Base-by-base conservation (phyloP, 1,140 invertebrate genomes). In the Daktulosphaira vitifoliae region DNA sequence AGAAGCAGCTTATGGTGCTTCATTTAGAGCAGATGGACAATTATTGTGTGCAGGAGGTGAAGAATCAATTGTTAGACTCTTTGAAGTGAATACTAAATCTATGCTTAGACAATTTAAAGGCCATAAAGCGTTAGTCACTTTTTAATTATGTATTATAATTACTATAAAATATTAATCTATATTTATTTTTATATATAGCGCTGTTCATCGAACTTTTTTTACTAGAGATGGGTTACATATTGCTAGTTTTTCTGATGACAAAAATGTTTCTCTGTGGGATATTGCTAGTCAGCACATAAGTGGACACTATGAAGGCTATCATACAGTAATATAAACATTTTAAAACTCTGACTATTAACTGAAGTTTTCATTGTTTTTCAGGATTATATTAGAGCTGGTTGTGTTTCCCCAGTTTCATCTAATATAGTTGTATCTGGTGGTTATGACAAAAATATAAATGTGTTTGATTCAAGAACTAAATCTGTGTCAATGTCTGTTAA, bases 221-320 rank as follows among this genome's bases (percentile, higher is more conserved):
- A 82, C 90, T 15, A 77, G 81, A 33, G 86, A 89, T 73, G 84
- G 88, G 71, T 75, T 84, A 29, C 86, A 88, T 65, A 79, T 98
- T 29, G 80, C 88, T 6, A 94, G 92, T 71, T 96, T 92, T 74
- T 91, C 91, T 7, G 94, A 98, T 78, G 95, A 99, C 74, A 94
- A 92, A 76, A 81, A 84, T n/a, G 82, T 90, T 7, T 79, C 80
- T 67, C 68, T 96, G 9, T 97, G 92, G 92, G 93, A 98, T 73
- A 87, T 98, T 72, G 79, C 88, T 5, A 88, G 81, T 70, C 90
- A 95, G 75, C 82, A 84, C 69, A 78, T 81, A 18, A 79, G 70
- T 84, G 72, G 51, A 20, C 44, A 66, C 2, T 53, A 59, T 59
- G 54, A 59, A 59, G 54, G 54, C n/a, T 59, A 59, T 20, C 54